Base-by-base conservation (phyloP, 37 sponge, comb jelly and placozoan species). In the Aphrocallistes beatrix region DNA sequence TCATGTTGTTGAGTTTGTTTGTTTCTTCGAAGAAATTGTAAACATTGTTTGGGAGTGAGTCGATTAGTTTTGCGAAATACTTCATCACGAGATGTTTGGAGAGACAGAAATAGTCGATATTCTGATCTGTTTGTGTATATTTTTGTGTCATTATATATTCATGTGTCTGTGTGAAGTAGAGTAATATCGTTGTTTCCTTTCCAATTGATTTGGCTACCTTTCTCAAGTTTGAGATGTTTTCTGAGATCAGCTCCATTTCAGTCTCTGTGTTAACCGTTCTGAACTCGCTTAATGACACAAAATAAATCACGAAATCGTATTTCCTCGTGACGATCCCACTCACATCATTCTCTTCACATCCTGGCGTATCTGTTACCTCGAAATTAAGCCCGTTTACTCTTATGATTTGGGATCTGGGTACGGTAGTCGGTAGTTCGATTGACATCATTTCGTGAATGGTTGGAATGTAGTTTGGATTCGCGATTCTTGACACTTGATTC, bases 221-320 rank as follows among this genome's bases (percentile, higher is more conserved):
- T 60, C 75, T 60, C 28, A 60, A 6, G 34, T 13, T 60, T 3
- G 75, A 3, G 21, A 60, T 60, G 34, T 60, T 60, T 13, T 60
- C 75, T 13, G 75, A 21, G 25, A 60, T 60, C n/a, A 32, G 1
- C 21, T 60, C 28, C 3, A 60, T 25, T 13, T 60, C 75, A 60
- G 34, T 13, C 10, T 30, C n/a, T 60, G 75, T 60, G n/a, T 60
- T 60, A 30, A 60, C 75, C n/a, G 75, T 60, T 30, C 75, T 60
- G 75, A 60, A 60, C n/a, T 60, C 34, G 75, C 34, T 60, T 13
- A 60, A 60, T 21, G 75, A 60, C n/a, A 60, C 21, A 30, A 60
- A 60, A 60, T 60, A 60, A 28, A 60, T 28, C 25, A 60, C 75
- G n/a, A 60, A 60, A 13, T 60, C 75, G 75, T 60, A 60, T 60